Evolutionary conservation across 2,888 invertebrate genomes (phyloP), one percentile per base, ranked within the genome.

Genomic region (Leucozona laternaria): DNA sequence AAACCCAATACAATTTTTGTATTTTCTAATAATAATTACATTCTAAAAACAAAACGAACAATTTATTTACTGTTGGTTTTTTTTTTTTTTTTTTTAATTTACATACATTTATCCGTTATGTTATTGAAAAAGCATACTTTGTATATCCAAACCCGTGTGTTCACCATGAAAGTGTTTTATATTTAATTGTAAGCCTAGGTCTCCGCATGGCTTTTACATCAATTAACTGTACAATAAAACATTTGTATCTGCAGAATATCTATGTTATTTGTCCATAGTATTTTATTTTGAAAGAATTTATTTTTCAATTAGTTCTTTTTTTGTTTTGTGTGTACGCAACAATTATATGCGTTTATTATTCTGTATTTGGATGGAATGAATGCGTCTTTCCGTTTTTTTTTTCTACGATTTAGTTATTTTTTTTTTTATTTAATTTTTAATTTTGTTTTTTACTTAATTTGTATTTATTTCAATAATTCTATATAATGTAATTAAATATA

Each of bases 351-450:
- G 71, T 78, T 86, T 86, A 82, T 86, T 86, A 86, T 86, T 82
- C 82, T 86, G 78, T 82, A 86, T 79, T 86, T 86, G 86, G 86
- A 86, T 86, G 86, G 86, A 86, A 86, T 86, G 86, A 86, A 86
- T 82, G 79, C 78, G 78, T 82, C 77, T 81, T 86, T 71, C 57
- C 57, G 60, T 60, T 60, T 71, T 34, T 85, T 68, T 70, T 79
- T 71, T 50, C 37, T 75, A 70, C 25, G 34, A 60, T 66, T 68
- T n/a, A n/a, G n/a, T 84, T 58, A 45, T 82, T 70, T 76, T 57
- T 40, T 45, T 85, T 60, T 79, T 81, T 85, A 88, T 86, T 81
- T 87, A 88, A 88, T 78, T 88, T 80, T 66, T 75, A 76, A 71
- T 45, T 79, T 81, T 76, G 55, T 79, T 81, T 76, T 40, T 88